Evolutionary conservation across 2,797 vertebrate genomes (phyloP).

Genomic region (Hyperoplus lanceolatus): DNA sequence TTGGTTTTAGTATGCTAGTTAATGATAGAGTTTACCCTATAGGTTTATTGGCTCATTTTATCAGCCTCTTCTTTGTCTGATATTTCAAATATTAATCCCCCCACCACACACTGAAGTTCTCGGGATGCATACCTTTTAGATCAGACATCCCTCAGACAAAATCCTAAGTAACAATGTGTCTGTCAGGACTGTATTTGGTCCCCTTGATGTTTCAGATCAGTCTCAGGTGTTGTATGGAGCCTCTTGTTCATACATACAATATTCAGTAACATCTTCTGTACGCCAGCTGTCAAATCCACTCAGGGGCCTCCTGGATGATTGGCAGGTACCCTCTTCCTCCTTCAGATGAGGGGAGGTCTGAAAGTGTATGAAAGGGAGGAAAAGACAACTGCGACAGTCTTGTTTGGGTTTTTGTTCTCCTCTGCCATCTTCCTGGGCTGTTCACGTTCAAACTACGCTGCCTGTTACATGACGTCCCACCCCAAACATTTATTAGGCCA

Average conservation of each 20-base stretch:
- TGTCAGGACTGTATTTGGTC: conserved; percentile 45
- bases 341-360: conserved; percentile 68
- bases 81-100: conserved; percentile 36
- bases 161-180: conserved; percentile 14
- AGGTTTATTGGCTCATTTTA: conserved; percentile 18
- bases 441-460: conserved; percentile 62
- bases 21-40: conserved; percentile 36
- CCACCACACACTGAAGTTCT: conserved; percentile 1
- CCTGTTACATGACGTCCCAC: conserved; percentile 70
- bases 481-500: conserved; percentile 76
- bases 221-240: conserved; percentile 36
- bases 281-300: conserved; percentile 63
- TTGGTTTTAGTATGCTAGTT: conserved; percentile 47
- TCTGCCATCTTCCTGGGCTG: conserved; percentile 60
- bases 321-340: conserved; percentile 74
- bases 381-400: conserved; percentile 66
- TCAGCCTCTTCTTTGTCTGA: conserved; percentile 25
- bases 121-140: conserved; percentile 40
- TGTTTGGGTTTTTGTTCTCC: conserved; percentile 62
- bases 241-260: conserved; percentile 41
- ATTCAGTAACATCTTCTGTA: conserved; percentile 34
- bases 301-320: conserved; percentile 72
- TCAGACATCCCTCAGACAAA: conserved; percentile 13
- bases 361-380: conserved; percentile 73
- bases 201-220: conserved; percentile 37